Conservation (phyloP, 2,888 invertebrate genomes). For the Slavum lentiscoides region DNA sequence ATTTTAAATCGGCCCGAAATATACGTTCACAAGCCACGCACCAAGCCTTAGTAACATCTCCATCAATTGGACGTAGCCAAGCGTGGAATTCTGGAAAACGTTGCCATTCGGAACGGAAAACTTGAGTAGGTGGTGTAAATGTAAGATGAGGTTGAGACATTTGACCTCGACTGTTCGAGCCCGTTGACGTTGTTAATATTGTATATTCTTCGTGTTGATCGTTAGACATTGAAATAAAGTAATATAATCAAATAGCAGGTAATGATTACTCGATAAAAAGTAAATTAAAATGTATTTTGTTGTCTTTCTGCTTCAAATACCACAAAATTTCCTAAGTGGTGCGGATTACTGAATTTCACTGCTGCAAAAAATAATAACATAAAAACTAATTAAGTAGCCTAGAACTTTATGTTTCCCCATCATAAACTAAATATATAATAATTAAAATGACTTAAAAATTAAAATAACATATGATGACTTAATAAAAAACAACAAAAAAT, state of each 20-base stretch:
- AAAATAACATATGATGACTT: background rate
- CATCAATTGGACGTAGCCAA: slow-evolving; percentile 55
- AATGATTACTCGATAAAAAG: slow-evolving; percentile 16
- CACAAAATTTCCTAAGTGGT: slow-evolving; percentile 35
- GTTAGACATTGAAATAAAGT: slow-evolving; percentile 43
- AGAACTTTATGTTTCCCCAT: slow-evolving; percentile 30
- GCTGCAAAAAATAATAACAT: slow-evolving; percentile 53
- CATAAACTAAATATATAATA: background rate
- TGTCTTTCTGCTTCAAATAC: slow-evolving; percentile 40
- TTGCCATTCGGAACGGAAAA: slow-evolving; percentile 55
- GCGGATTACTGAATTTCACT: slow-evolving; percentile 48
- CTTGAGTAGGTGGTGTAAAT: slow-evolving; percentile 64
- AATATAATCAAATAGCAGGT: slow-evolving; percentile 32
- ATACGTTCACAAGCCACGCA: slow-evolving; percentile 55
- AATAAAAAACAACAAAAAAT: background rate
- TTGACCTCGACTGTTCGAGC: slow-evolving; percentile 43
- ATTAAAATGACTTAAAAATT: slow-evolving; percentile 5
- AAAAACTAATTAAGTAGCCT: slow-evolving; percentile 50
- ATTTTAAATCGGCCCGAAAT: slow-evolving; percentile 55
- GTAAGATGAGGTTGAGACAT: slow-evolving; percentile 51
- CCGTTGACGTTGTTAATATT: slow-evolving; percentile 36
- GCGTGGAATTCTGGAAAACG: slow-evolving; percentile 55
- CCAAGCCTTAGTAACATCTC: slow-evolving; percentile 54
- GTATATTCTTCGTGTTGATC: slow-evolving; percentile 50
- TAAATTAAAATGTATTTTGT: slow-evolving; percentile 8